Evolutionary conservation across 1,140 invertebrate genomes (phyloP).

Genomic region (Drosophila saltans): DNA sequence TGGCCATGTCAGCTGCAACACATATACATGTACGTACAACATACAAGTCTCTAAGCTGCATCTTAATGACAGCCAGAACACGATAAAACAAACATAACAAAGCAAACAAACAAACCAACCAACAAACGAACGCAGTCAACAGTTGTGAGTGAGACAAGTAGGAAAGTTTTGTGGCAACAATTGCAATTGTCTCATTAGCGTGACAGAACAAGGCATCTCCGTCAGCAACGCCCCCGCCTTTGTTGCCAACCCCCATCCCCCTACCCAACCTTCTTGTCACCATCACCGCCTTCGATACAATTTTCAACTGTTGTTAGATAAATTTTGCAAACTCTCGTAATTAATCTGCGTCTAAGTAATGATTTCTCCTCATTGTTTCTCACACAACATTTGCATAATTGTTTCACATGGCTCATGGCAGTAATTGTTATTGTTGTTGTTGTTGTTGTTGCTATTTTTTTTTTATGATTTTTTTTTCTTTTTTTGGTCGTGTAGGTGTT

Average conservation of each 20-base stretch:
- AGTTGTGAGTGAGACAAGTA: conserved; percentile 46
- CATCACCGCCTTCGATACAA: conserved; percentile 16
- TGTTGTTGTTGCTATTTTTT: not conserved
- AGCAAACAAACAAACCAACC: conserved; percentile 20
- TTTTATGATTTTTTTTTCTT: not conserved
- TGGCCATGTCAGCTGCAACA: conserved; percentile 18
- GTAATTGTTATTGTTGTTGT: not conserved
- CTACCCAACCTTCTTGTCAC: not conserved
- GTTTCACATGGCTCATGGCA: conserved; percentile 57
- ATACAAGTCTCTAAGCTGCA: conserved; percentile 50
- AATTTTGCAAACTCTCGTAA: conserved; percentile 65
- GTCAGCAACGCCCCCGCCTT: not conserved
- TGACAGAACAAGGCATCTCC: conserved; percentile 55
- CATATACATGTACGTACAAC: not conserved
- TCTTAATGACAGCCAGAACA: conserved; percentile 67
- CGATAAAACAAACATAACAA: conserved; percentile 26
- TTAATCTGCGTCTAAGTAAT: conserved; percentile 74
- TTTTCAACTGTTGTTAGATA: conserved; percentile 40
- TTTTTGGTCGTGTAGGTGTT: conserved; percentile 59
- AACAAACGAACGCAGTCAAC: conserved; percentile 16
- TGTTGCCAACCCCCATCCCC: not conserved
- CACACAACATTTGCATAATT: conserved; percentile 75
- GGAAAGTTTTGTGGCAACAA: conserved; percentile 70
- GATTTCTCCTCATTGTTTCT: conserved; percentile 72
- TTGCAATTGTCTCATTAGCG: conserved; percentile 80